Conservation (phyloP, 2,113 vertebrate species). For the Micronycteris hirsuta region DNA sequence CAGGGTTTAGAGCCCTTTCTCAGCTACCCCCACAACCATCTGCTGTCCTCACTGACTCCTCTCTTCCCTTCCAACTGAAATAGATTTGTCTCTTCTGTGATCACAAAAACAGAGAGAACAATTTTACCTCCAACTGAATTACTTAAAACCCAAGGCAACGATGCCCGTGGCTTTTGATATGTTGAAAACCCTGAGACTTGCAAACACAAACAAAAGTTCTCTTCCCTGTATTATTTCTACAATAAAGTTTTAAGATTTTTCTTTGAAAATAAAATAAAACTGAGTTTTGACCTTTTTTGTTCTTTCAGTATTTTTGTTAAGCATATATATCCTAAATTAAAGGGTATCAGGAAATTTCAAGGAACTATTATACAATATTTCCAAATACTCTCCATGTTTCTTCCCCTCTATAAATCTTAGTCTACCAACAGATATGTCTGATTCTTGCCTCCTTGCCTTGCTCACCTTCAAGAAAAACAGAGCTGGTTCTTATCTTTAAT, state of each 20-base stretch:
- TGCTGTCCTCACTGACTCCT: rapidly evolving
- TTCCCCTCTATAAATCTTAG: background rate
- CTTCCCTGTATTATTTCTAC: background rate
- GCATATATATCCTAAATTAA: background rate
- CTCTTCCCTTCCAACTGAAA: background rate
- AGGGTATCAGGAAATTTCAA: background rate
- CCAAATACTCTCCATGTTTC: background rate
- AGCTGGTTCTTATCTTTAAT: background rate
- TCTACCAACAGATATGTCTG: background rate
- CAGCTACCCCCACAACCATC: rapidly evolving
- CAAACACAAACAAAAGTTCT: background rate
- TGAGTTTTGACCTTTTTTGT: background rate
- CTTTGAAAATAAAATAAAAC: background rate
- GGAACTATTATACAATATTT: background rate
- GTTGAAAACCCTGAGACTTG: background rate
- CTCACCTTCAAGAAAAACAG: background rate
- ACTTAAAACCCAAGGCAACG: background rate
- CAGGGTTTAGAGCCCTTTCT: background rate
- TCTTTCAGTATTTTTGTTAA: background rate
- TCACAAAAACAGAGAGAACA: background rate
- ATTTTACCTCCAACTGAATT: background rate
- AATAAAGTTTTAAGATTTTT: background rate
- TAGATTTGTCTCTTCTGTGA: background rate
- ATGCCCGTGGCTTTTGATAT: background rate
- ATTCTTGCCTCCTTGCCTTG: background rate